Base-by-base conservation (phyloP, 2,797 vertebrate genomes). In the Podarcis siculus region DNA sequence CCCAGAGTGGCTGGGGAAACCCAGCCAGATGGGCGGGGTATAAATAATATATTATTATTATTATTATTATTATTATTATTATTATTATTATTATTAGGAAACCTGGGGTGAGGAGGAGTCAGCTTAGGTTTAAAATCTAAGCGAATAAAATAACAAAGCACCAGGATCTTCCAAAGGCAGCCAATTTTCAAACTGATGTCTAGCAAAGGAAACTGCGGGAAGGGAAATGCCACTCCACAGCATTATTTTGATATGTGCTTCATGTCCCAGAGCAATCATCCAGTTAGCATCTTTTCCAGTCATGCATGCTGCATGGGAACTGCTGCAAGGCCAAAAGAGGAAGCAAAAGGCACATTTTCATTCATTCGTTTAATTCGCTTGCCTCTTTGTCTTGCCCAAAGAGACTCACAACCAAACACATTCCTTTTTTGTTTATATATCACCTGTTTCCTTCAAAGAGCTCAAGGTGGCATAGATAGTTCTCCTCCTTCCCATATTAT, bases 241-340 rank as follows among this genome's bases (percentile, higher is more conserved):
- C 13, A 3, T 23, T 9, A 32, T n/a, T 23, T 19, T 5, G 27
- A 58, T 12, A 6, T 80, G 15, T 42, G 6, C 27, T 55, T 55
- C 49, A 37, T 30, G 78, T 67, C 23, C 0, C 0, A 61, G 3
- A 15, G 58, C 32, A 35, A 19, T 25, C 69, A 55, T 2, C 0
- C 0, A 2, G 2, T 0, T 6, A 23, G 12, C 84, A 19, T 73
- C 42, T 64, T 72, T 58, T 58, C 4, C 69, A 17, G 2, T 32
- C 49, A 12, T 39, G 8, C 1, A 5, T n/a, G 13, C 49, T 0
- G 4, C 9, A 39, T 4, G 0, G 76, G 0, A 76, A 23, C 32
- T 61, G n/a, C 27, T 71, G 58, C 45, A 55, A 3, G 32, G 15
- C 7, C 55, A 75, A 42, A 15, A n/a, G 37, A 35, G 6, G 2